phyloP scores from a whole-genome alignment of 2,113 vertebrate genomes.

The Monopterus albus region DNA sequence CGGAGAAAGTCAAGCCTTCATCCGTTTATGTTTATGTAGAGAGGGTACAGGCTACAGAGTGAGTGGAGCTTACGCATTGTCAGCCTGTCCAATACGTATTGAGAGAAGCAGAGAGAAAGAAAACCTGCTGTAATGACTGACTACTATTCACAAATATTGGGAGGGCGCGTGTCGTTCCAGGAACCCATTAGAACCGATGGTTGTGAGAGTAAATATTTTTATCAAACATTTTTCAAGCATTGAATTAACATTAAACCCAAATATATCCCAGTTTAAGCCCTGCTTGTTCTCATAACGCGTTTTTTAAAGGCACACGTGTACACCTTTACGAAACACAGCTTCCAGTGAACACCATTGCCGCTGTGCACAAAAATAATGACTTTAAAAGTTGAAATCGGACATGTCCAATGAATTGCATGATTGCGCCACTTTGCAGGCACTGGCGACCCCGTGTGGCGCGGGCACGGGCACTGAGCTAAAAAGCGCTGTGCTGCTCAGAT shows the following conservation, averaged over 20 bases:
- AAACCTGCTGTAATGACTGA: constrained; percentile 27
- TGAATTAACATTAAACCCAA: neutral
- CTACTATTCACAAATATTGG: constrained; percentile 20
- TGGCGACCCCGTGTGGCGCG: constrained; percentile 69
- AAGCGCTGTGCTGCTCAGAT: neutral
- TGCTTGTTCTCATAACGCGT: no score
- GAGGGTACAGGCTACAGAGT: constrained; percentile 40
- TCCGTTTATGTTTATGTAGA: constrained; percentile 30
- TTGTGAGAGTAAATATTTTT: neutral
- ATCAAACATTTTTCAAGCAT: neutral
- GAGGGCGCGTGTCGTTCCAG: constrained; percentile 21
- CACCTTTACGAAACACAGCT: neutral
- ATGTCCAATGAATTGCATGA: constrained; percentile 22
- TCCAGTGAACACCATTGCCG: neutral
- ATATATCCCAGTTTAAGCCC: neutral
- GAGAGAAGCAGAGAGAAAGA: constrained; percentile 31
- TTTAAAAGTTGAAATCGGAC: constrained; percentile 59
- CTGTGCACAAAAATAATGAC: constrained; percentile 3
- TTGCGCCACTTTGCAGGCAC: constrained; percentile 46
- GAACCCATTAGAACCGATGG: constrained; percentile 1
- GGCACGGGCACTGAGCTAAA: constrained; percentile 10
- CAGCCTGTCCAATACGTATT: constrained; percentile 61
- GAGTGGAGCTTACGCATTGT: constrained; percentile 42
- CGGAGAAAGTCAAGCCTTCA: constrained; percentile 29
- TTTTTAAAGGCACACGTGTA: neutral